A percentile compares a stretch with the other conserved stretches of the same genome.
These are phyloP conservation scores for Artibeus lituratus DNA, from an alignment of 2,797 vertebrate species.

Conservation along the genomic window DNA sequence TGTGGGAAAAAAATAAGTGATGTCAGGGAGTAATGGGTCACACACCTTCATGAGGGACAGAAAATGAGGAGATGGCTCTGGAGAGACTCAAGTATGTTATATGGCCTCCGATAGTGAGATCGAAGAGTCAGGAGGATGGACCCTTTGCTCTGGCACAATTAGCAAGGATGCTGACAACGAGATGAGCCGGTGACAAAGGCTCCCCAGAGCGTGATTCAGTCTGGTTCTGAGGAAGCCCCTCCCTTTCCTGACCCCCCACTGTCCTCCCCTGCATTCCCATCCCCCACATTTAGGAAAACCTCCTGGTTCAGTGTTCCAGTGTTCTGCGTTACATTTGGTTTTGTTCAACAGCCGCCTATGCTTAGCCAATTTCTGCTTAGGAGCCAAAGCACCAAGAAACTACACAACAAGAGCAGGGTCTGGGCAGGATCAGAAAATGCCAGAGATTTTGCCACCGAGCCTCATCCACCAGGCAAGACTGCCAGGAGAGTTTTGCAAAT, in stretches of 20 bases:
- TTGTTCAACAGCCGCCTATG: constrained; percentile 46
- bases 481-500: constrained; percentile 75
- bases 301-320: not conserved
- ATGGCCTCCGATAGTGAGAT: not conserved
- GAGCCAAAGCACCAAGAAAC: constrained; percentile 55
- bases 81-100: not conserved
- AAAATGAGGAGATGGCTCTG: not conserved
- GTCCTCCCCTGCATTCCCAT: not conserved
- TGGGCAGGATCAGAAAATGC: constrained; percentile 69
- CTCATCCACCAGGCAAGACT: constrained; percentile 42
- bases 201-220: not conserved
- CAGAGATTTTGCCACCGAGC: constrained; percentile 66
- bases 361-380: constrained; percentile 52
- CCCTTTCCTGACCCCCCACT: not conserved
- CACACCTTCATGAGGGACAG: not conserved
- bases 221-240: not conserved
- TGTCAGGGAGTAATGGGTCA: not conserved
- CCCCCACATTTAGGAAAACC: constrained; percentile 20
- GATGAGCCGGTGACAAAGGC: not conserved
- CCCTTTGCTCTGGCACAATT: not conserved
- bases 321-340: constrained; percentile 70
- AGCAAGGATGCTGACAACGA: not conserved
- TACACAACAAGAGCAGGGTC: constrained; percentile 53
- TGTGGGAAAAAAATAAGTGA: not conserved
- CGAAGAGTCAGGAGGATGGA: not conserved